A percentile compares a stretch with the other conserved stretches of the same genome.
Evolutionary conservation across 2,888 invertebrate genomes (phyloP).

Genomic region (Biston betularia): DNA sequence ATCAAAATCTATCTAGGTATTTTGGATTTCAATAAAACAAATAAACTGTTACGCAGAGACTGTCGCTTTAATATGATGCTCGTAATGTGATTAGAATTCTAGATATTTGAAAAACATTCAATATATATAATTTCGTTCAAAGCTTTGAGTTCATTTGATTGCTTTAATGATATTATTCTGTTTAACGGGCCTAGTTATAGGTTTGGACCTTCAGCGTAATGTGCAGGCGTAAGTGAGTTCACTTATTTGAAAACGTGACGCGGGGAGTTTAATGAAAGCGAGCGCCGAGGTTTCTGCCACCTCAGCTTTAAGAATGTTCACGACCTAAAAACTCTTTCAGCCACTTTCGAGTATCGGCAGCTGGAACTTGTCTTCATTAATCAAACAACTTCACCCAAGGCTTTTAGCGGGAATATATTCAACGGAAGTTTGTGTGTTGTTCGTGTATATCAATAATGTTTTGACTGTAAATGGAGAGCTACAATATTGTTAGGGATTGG

Average conservation of each 20-base stretch:
- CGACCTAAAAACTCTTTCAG: constrained; percentile 74
- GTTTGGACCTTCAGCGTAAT: constrained; percentile 3
- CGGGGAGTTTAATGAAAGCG: constrained; percentile 65
- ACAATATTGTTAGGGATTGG: constrained; percentile 3
- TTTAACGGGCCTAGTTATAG: neutral
- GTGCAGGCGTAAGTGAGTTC: constrained; percentile 36
- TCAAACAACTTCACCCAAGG: constrained; percentile 62
- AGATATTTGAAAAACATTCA: neutral
- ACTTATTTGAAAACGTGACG: constrained; percentile 59
- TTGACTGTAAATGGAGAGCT: constrained; percentile 16
- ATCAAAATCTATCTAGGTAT: too few relatives aligned
- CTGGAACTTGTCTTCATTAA: constrained; percentile 75
- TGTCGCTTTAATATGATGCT: neutral
- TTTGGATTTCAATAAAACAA: too few relatives aligned
- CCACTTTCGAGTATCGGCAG: constrained; percentile 68
- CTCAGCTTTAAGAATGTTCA: constrained; percentile 67
- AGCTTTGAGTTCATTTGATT: neutral
- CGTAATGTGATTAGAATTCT: neutral
- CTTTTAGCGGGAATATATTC: constrained; percentile 55
- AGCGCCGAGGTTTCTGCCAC: constrained; percentile 54
- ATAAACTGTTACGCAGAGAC: neutral
- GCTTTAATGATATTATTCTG: neutral
- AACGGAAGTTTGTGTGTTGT: constrained; percentile 31
- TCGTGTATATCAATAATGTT: constrained; percentile 35
- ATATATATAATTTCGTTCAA: too few relatives aligned